A percentile compares a stretch with the other conserved stretches of the same genome.
Conservation (phyloP, 2,113 vertebrate species). For the Oreocharis arfaki region DNA sequence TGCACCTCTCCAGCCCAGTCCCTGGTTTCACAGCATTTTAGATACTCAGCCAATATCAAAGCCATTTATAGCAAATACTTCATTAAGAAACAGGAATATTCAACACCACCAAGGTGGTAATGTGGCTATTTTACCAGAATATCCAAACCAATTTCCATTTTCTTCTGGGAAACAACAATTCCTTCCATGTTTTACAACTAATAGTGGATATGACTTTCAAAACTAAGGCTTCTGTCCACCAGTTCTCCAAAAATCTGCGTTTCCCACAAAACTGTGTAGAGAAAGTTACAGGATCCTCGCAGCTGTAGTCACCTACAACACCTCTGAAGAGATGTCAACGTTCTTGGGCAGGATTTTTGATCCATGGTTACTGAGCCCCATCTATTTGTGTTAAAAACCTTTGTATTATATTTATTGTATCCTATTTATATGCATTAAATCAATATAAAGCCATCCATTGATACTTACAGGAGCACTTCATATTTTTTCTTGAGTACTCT, state of each 20-base stretch:
- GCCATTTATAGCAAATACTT: not conserved
- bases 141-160: not conserved
- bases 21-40: rapidly evolving
- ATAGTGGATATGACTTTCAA: no score
- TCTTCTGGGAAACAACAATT: not conserved
- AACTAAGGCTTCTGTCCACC: not conserved
- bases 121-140: not conserved
- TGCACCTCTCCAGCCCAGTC: not conserved
- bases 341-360: not conserved
- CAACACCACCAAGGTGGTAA: not conserved
- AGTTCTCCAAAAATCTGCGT: not conserved
- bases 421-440: not conserved
- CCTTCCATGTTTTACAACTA: not conserved
- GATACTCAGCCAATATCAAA: not conserved
- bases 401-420: not conserved
- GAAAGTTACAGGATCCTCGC: not conserved
- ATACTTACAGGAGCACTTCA: not conserved
- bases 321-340: not conserved
- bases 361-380: not conserved
- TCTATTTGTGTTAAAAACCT: not conserved
- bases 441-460: not conserved
- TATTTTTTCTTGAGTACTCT: not conserved
- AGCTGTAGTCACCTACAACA: rapidly evolving
- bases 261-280: not conserved
- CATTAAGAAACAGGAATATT: not conserved